These are phyloP conservation scores for Toxostoma redivivum DNA, from an alignment of 2,113 vertebrate species.

Conservation along the genomic window DNA sequence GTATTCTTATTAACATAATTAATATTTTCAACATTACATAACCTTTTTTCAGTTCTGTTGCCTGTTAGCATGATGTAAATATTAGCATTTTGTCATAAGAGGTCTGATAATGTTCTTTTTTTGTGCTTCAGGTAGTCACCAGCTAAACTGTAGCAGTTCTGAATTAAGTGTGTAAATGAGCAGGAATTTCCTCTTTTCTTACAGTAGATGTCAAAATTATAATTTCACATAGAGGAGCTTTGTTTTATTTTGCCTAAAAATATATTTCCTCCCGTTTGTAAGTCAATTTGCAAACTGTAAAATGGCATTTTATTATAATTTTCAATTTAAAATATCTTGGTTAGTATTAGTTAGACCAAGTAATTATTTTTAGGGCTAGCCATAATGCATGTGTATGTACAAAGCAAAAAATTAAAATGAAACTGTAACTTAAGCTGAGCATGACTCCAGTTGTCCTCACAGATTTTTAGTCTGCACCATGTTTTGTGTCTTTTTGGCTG, in stretches of 20 bases:
- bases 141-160: not conserved
- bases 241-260: not conserved
- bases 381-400: fast-evolving
- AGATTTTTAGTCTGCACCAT: not conserved
- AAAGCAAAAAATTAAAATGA: not conserved
- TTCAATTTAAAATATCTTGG: not conserved
- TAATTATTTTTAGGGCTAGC: not conserved
- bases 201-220: not conserved
- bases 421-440: not conserved
- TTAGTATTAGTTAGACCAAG: not conserved
- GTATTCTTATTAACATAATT: not conserved
- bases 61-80: not conserved
- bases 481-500: not conserved
- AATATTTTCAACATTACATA: not conserved
- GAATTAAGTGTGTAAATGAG: not conserved
- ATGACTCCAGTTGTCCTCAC: not conserved
- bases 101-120: not conserved
- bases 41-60: not conserved
- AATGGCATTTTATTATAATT: not conserved
- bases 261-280: not conserved
- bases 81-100: not conserved
- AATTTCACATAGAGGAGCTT: not conserved
- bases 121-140: not conserved
- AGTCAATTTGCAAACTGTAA: not conserved
- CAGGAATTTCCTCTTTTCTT: not conserved